A percentile compares a stretch with the other conserved stretches of the same genome.
phyloP scores from a whole-genome alignment of 2,797 vertebrate genomes.

The Pseudochirops corinnae region DNA sequence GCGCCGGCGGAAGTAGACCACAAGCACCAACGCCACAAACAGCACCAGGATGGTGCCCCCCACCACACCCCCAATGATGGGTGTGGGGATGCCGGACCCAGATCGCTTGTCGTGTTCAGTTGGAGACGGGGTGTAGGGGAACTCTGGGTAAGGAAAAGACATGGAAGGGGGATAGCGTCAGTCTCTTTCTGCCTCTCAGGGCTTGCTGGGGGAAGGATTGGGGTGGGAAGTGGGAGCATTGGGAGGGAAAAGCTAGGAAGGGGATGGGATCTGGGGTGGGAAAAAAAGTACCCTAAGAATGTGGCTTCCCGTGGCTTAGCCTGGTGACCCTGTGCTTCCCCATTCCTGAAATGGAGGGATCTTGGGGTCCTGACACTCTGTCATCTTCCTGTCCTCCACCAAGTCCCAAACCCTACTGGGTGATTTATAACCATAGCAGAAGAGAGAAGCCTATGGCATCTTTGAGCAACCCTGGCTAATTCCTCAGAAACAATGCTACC shows the following conservation, averaged over 20 bases:
- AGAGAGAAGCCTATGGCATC: neutral
- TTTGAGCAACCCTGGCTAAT: neutral
- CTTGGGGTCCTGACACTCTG: neutral
- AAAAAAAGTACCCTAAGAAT: neutral
- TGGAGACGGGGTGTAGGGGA: slow-evolving; percentile 92
- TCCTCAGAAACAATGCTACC: neutral
- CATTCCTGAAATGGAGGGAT: neutral
- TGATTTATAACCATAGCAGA: fast-evolving
- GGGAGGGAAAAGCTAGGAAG: slow-evolving; percentile 45
- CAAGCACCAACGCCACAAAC: slow-evolving; percentile 90
- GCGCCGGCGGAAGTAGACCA: slow-evolving; percentile 94
- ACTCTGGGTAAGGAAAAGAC: slow-evolving; percentile 99
- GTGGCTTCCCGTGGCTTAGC: neutral
- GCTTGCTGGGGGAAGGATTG: neutral
- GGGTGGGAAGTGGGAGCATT: neutral
- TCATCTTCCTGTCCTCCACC: neutral
- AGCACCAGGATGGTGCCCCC: slow-evolving; percentile 92
- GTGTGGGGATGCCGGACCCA: slow-evolving; percentile 87
- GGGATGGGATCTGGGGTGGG: neutral
- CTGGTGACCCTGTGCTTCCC: neutral
- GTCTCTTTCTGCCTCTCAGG: slow-evolving; percentile 28
- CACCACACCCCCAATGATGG: slow-evolving; percentile 93
- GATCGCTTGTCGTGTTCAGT: slow-evolving; percentile 82
- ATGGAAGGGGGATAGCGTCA: slow-evolving; percentile 95
- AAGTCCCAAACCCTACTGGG: fast-evolving